Base-by-base conservation (phyloP, 1,140 invertebrate genomes). In the Lasaia peninsularis region DNA sequence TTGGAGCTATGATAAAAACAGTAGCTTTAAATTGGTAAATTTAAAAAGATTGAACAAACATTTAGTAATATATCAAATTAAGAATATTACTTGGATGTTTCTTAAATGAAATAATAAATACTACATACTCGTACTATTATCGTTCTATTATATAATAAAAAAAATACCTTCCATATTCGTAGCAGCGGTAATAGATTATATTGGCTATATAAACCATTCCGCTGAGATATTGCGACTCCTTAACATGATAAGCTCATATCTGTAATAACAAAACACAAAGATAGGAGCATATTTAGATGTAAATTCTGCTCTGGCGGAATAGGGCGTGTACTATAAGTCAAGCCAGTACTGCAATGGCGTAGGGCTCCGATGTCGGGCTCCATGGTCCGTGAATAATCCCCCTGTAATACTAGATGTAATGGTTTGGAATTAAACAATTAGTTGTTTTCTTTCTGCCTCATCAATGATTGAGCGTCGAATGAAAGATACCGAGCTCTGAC, bases 361-460 rank as follows among this genome's bases (percentile, higher is more conserved):
- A 71, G 56, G 55, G 71, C 71, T 77, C 71, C 66, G 73, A 73
- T 75, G 73, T 74, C 74, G 75, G 72, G 75, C 67, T 83, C 80
- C 83, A 87, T 87, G 80, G 76, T 60, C 75, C 82, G 80, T 84
- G 73, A 86, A 80, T 88, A 88, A 88, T 84, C 79, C 75, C 65
- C 69, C 72, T 75, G 69, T 85, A 88, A 83, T 88, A 86, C 79
- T 80, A 74, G 69, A 78, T 67, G 78, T 82, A 88, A 88, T 88
- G 82, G 82, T 67, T 83, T 73, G 85, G 85, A 88, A 86, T 88
- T 83, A 82, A 86, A 85, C 82, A 85, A 88, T 88, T 85, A 88
- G 80, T 83, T 86, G 71, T 83, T 86, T 86, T 85, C 81, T 80
- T 85, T 88, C 72, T 77, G 80, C 77, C 77, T 80, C 77, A 71